These are phyloP conservation scores for Sminthurinus aureus DNA, from an alignment of 2,888 invertebrate genomes.

Conservation along the genomic window DNA sequence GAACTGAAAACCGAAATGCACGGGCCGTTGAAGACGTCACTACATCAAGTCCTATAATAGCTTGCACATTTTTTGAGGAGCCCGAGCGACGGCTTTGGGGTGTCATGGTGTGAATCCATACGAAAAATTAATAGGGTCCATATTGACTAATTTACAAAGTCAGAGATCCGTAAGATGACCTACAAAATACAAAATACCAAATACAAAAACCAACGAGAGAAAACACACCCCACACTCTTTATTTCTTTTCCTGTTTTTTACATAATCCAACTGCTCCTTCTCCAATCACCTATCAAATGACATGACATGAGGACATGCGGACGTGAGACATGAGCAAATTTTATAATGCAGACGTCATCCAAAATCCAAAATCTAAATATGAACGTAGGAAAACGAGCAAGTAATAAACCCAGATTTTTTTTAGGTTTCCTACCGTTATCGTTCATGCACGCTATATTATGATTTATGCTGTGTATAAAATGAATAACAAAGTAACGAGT, in stretches of 20 bases:
- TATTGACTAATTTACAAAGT: slow-evolving; percentile 38
- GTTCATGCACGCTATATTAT: too few relatives aligned
- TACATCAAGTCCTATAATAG: slow-evolving; percentile 35
- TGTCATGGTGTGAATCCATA: slow-evolving; percentile 39
- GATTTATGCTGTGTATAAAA: too few relatives aligned
- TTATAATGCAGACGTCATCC: too few relatives aligned
- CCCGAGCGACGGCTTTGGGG: slow-evolving; percentile 26
- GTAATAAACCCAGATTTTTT: too few relatives aligned
- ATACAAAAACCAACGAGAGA: slow-evolving; percentile 4
- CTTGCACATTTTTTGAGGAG: slow-evolving; percentile 34
- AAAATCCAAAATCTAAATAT: too few relatives aligned
- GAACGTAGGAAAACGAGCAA: too few relatives aligned
- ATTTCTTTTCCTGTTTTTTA: neutral
- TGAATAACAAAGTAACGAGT: too few relatives aligned
- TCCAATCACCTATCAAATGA: neutral
- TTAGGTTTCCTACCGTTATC: too few relatives aligned
- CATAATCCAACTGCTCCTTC: neutral
- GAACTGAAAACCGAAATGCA: slow-evolving; percentile 2
- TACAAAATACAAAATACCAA: slow-evolving; percentile 22
- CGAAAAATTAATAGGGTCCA: slow-evolving; percentile 41
- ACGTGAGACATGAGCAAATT: neutral
- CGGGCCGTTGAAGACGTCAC: slow-evolving; percentile 40
- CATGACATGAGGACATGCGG: neutral
- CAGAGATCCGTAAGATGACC: slow-evolving; percentile 41
- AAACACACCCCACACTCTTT: slow-evolving; percentile 1